phyloP scores from a whole-genome alignment of 2,797 vertebrate species.

The Lepilemur septentrionalis region DNA sequence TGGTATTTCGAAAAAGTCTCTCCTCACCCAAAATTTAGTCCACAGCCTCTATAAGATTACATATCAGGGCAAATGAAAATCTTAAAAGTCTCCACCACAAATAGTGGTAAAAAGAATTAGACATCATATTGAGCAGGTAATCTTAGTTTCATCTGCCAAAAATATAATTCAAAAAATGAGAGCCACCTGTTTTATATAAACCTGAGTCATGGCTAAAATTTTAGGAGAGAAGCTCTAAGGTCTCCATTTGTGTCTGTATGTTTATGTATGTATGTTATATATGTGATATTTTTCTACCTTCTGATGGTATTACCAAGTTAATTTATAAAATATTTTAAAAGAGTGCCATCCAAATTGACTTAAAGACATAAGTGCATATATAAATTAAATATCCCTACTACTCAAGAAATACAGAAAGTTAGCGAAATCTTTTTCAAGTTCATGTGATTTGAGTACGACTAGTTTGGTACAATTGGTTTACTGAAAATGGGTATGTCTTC shows the following conservation, averaged over 20 bases:
- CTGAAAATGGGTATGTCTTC: neutral
- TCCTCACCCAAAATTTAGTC: neutral
- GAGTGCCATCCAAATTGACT: neutral
- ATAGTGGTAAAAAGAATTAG: neutral
- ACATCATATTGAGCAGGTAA: neutral
- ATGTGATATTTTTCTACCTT: neutral
- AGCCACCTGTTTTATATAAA: neutral
- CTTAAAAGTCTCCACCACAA: neutral
- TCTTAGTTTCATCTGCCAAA: neutral
- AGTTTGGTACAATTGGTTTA: neutral
- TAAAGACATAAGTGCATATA: neutral
- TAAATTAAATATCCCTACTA: neutral
- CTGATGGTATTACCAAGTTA: neutral
- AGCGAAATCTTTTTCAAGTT: neutral
- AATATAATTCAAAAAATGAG: constrained; percentile 8
- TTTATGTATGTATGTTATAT: neutral
- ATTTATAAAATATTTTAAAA: neutral
- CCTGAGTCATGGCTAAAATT: neutral
- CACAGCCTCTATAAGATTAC: neutral
- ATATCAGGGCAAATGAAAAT: neutral
- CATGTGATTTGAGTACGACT: neutral
- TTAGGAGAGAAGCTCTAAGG: neutral
- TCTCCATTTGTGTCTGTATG: neutral
- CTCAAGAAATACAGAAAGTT: neutral
- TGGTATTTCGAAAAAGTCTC: neutral